Base-by-base conservation (phyloP, 2,797 vertebrate genomes). In the Micrastur ruficollis region DNA sequence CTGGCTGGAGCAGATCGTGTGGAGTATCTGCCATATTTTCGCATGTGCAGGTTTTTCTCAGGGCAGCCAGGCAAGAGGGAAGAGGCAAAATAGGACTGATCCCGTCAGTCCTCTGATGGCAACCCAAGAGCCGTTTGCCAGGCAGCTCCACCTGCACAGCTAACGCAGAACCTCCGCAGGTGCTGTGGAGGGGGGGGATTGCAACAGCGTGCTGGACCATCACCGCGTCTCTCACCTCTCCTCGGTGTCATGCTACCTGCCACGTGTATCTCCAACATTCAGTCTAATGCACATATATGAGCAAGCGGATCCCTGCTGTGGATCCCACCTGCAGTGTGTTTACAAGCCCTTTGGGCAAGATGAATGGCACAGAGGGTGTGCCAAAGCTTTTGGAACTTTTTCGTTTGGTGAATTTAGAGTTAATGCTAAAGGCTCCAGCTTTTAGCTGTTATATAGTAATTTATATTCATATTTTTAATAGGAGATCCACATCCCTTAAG, bases 221-320 rank as follows among this genome's bases (percentile, higher is more conserved):
- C 9, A 8, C 12, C 7, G 2, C 1, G 7, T 50, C 67, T 73
- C 27, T 42, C 79, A 8, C n/a, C 29, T 81, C 22, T 58, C 21
- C 67, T 78, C 8, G 8, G 31, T 31, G 18, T n/a, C 56, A 18
- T 31, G 3, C 44, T 38, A 1, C 47, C 52, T 70, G 32, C 22
- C n/a, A 1, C 3, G 26, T 8, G 7, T 17, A 25, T 4, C 72
- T 82, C 40, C 46, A 63, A 0, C 26, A 14, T 25, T 14, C 44
- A 3, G 1, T 21, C 50, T 17, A 11, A 9, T 0, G 2, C 46
- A 36, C 0, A 0, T 5, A 2, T 61, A 40, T 5, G 38, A 42
- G 17, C n/a, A 38, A 21, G 25, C 4, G 6, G 5, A 63, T 40
- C 62, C 22, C 52, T 59, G 50, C 40, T 71, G 44, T 44, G 18